Evolutionary conservation across 2,113 vertebrate genomes (phyloP), one percentile per base, ranked within the genome.

Genomic region (Notothenia rossii): DNA sequence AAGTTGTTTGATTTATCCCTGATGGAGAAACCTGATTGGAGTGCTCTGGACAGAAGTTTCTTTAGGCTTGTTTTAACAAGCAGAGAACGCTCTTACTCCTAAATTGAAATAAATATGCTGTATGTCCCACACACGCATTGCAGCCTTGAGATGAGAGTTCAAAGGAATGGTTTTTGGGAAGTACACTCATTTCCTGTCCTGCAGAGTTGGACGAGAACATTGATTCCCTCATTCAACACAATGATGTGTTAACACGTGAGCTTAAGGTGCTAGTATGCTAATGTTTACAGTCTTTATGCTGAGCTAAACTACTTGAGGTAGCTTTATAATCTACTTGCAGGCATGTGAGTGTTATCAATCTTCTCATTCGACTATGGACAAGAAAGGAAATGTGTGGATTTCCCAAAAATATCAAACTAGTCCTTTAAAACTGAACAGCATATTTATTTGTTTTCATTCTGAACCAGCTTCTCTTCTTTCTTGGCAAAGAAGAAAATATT

Each of bases 31-130:
- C 1, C 1, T 40, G 25, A 17, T 59, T 53, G 45, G 56, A 40
- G 72, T 58, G 45, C 33, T 73, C 18, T 60, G 56, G 64, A 69
- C 70, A 59, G 60, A 13, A 4, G 4, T 63, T 22, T 61, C 36
- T 36, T 43, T 53, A 81, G 68, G 71, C 90, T 82, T 89, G 88
- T 91, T 90, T 68, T 55, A 85, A 74, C 90, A 90, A 81, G 88
- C 81, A 56, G 71, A 66, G 25, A 36, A 10, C 2, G 1, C 59
- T 70, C 14, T 12, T 18, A 46, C 33, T 60, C 46, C 17, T 36
- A 3, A 20, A 40, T 36, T 50, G 20, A 79, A 40, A 43, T n/a
- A n/a, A n/a, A n/a, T n/a, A n/a, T 40, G 13, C 46, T 59, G 14
- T n/a, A 36, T 54, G 43, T 70, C 51, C 74, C 40, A 29, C 8